phyloP scores from a whole-genome alignment of 1,140 invertebrate species.

The Drosophila willistoni region DNA sequence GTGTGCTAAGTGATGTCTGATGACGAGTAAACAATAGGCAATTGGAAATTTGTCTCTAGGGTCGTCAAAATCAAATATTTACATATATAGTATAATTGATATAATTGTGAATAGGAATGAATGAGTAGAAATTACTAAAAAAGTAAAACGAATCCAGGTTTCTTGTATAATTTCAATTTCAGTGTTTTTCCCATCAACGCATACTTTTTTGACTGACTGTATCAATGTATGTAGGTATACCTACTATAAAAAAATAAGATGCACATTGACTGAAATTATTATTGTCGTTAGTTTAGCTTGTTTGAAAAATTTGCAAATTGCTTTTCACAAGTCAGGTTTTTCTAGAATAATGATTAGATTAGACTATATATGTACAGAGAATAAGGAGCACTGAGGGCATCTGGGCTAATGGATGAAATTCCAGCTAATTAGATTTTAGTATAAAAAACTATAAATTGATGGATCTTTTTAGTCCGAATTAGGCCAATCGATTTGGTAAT shows the following conservation, averaged over 20 bases:
- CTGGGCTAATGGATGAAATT: not conserved
- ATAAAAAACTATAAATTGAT: not conserved
- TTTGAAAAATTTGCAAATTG: conserved; percentile 3
- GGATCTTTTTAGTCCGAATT: not conserved
- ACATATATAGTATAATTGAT: too few relatives aligned
- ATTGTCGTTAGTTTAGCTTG: conserved; percentile 21
- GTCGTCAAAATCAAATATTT: not conserved
- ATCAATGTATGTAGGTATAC: too few relatives aligned
- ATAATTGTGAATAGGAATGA: too few relatives aligned
- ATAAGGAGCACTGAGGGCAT: not conserved
- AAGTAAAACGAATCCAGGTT: too few relatives aligned
- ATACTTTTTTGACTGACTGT: too few relatives aligned
- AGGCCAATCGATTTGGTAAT: not conserved
- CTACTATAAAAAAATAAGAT: not conserved
- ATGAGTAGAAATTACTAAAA: too few relatives aligned
- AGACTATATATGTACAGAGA: not conserved
- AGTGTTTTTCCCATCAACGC: too few relatives aligned
- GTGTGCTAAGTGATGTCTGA: conserved; percentile 15
- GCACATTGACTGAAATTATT: conserved; percentile 11
- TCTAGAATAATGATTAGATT: not conserved
- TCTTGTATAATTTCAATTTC: too few relatives aligned
- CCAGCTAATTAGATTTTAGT: not conserved
- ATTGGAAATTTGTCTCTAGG: not conserved
- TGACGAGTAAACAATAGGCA: conserved; percentile 4
- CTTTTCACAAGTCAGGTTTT: conserved; percentile 5